phyloP scores from a whole-genome alignment of 2,888 invertebrate genomes.

The Polylopha cassiicola region DNA sequence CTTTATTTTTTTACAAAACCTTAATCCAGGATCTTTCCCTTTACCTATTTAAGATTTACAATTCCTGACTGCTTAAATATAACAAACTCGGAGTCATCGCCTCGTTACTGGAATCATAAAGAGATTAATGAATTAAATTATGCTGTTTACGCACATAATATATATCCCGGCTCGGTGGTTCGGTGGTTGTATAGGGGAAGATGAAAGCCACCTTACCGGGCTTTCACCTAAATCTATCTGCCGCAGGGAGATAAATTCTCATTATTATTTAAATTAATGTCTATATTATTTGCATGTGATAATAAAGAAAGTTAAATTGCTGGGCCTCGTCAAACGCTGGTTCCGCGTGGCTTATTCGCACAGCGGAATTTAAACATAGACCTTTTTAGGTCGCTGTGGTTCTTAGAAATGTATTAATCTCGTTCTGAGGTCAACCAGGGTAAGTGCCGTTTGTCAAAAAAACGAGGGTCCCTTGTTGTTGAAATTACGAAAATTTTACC shows the following conservation, averaged over 20 bases:
- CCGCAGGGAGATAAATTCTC: conserved; percentile 8
- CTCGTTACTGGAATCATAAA: no score
- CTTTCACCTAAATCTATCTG: conserved; percentile 1
- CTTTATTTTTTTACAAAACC: no score
- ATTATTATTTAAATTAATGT: conserved; percentile 19
- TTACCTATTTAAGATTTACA: no score
- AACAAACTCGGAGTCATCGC: no score
- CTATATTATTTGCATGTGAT: conserved; percentile 21
- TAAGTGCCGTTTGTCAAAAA: conserved; percentile 8
- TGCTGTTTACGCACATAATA: no score
- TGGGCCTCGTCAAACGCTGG: conserved; percentile 1
- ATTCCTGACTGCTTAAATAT: no score
- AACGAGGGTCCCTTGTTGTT: neutral
- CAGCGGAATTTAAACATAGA: conserved; percentile 12
- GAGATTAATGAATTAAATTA: no score
- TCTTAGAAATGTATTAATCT: conserved; percentile 19
- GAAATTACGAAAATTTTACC: conserved; percentile 2
- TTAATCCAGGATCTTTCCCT: no score
- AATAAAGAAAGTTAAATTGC: conserved; percentile 24
- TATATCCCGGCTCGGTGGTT: no score
- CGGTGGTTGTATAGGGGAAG: no score
- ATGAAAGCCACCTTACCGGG: neutral
- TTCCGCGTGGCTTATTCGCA: conserved; percentile 5
- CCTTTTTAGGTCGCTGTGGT: conserved; percentile 10
- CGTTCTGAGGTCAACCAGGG: conserved; percentile 9